These are phyloP conservation scores for Lutraria rhynchaena DNA, from an alignment of 1,140 invertebrate genomes.

Conservation along the genomic window DNA sequence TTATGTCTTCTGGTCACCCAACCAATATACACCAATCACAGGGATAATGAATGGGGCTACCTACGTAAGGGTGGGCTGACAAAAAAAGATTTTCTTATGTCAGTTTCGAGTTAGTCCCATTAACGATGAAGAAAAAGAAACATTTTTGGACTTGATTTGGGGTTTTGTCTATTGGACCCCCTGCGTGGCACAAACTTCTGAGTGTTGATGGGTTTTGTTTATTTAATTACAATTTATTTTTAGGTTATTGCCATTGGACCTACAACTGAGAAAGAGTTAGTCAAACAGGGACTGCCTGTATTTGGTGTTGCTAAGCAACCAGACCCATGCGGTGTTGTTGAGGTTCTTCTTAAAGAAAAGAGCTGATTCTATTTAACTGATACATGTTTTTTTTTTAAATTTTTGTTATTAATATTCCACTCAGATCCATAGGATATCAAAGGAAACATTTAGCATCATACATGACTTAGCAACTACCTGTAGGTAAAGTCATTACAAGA, in stretches of 20 bases:
- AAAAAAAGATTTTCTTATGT: background rate
- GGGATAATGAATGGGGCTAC: too few species aligned
- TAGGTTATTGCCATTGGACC: constrained; percentile 47
- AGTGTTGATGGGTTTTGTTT: background rate
- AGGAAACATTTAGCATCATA: too few species aligned
- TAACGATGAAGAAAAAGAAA: background rate
- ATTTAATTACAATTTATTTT: background rate
- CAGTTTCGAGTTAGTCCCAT: background rate
- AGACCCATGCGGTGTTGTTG: constrained; percentile 6
- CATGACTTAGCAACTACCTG: too few species aligned
- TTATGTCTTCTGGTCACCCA: too few species aligned
- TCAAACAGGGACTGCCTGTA: background rate
- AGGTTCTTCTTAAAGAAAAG: background rate
- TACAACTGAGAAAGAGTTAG: constrained; percentile 50
- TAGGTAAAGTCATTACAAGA: too few species aligned
- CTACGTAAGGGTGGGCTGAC: background rate
- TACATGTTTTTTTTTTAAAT: too few species aligned
- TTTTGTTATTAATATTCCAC: too few species aligned
- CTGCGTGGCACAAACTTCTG: background rate
- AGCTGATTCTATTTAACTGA: background rate
- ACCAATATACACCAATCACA: too few species aligned
- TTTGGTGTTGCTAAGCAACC: constrained; percentile 6
- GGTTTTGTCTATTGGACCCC: background rate
- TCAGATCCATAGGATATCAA: too few species aligned
- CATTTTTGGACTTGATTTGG: too few species aligned